A percentile compares a stretch with the other conserved stretches of the same genome.
Evolutionary conservation across 2,113 vertebrate species (phyloP).

Genomic region (Aspiorhynchus laticeps): DNA sequence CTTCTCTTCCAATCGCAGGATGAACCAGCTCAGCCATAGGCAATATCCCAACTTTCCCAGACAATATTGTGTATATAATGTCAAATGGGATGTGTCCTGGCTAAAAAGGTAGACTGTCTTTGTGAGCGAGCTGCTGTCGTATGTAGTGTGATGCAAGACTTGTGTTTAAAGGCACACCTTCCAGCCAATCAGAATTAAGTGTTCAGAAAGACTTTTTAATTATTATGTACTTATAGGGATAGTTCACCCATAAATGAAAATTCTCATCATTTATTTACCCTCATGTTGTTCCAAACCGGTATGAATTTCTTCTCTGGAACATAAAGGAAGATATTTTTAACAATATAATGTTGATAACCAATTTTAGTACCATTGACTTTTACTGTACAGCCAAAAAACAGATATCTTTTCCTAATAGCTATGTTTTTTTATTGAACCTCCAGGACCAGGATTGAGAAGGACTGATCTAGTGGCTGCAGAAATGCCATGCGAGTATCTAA

Average conservation of each 20-base stretch:
- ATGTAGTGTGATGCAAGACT: background rate
- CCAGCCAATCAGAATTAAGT: background rate
- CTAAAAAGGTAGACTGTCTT: background rate
- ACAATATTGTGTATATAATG: background rate
- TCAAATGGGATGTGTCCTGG: background rate
- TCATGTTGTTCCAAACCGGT: background rate
- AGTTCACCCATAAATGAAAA: background rate
- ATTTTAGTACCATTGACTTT: background rate
- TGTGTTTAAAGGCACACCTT: background rate
- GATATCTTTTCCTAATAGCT: background rate
- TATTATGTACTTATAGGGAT: background rate
- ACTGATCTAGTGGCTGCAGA: background rate
- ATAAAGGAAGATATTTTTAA: background rate
- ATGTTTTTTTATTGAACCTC: background rate
- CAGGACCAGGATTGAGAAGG: background rate
- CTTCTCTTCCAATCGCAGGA: background rate
- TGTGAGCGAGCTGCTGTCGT: background rate
- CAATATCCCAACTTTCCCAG: conserved; percentile 1
- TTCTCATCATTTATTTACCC: background rate
- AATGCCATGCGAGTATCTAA: background rate
- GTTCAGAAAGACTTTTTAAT: background rate
- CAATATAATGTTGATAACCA: background rate
- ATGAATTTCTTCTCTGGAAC: background rate
- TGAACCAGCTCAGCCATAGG: background rate
- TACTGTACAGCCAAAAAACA: background rate